phyloP scores from a whole-genome alignment of 2,797 vertebrate species.

The Hypotaenidia philippensis region DNA sequence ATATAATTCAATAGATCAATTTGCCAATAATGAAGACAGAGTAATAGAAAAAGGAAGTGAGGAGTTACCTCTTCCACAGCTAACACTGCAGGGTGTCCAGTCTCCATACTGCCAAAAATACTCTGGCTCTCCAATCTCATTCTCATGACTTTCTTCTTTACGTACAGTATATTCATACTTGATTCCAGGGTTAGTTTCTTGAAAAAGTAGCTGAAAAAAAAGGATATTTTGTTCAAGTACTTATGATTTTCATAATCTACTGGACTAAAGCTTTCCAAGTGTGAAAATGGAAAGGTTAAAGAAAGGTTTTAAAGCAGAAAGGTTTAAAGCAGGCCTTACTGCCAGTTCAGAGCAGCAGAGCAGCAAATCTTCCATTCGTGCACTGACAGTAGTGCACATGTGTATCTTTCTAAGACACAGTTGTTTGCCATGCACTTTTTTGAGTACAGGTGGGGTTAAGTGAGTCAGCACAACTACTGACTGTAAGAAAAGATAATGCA shows the following conservation, averaged over 20 bases:
- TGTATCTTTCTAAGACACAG: background rate
- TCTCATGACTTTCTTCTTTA: conserved; percentile 84
- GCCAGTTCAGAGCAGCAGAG: background rate
- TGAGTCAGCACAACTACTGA: background rate
- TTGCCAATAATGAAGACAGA: background rate
- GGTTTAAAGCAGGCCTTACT: background rate
- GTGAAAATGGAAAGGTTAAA: background rate
- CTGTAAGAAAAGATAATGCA: background rate
- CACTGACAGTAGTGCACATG: fast-evolving
- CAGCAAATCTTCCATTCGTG: background rate
- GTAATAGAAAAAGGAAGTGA: background rate
- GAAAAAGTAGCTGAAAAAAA: conserved; percentile 89
- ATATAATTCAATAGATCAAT: background rate
- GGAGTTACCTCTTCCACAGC: conserved; percentile 90
- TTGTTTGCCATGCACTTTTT: background rate
- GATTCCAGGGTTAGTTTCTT: conserved; percentile 93
- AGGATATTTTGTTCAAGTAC: background rate
- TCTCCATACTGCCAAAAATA: conserved; percentile 91
- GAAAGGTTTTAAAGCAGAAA: background rate
- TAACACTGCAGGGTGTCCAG: conserved; percentile 94
- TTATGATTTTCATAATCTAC: background rate
- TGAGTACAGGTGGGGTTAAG: background rate
- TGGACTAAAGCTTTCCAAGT: background rate
- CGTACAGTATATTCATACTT: conserved; percentile 90
- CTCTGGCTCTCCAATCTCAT: conserved; percentile 85